Percentiles rank a stretch among this genome's conserved stretches.
Conservation (phyloP, 2,888 invertebrate species). For the Acleris cristana region DNA sequence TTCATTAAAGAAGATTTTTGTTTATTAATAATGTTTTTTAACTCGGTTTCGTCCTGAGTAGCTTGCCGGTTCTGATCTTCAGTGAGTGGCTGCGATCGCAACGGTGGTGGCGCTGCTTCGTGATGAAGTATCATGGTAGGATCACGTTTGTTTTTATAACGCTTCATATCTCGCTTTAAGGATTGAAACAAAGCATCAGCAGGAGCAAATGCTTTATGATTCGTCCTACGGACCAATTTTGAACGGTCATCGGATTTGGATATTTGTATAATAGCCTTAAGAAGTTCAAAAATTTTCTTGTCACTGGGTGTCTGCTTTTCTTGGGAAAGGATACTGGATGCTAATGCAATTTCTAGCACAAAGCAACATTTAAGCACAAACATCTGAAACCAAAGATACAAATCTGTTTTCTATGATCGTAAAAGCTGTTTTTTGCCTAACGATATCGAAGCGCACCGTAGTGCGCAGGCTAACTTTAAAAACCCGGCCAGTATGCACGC, state of each 20-base stretch:
- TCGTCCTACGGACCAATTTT: neutral
- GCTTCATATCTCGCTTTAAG: neutral
- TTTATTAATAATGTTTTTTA: constrained; percentile 12
- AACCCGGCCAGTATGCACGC: too few species aligned
- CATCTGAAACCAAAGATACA: constrained; percentile 16
- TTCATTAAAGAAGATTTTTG: constrained; percentile 54
- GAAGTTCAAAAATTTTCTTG: too few species aligned
- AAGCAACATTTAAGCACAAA: constrained; percentile 6
- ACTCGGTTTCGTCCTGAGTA: constrained; percentile 53
- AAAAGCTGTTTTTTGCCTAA: too few species aligned
- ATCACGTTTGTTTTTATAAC: neutral
- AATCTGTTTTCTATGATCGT: too few species aligned
- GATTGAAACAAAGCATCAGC: constrained; percentile 2
- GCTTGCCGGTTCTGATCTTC: neutral
- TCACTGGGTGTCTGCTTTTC: neutral
- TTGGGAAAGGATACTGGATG: constrained; percentile 12
- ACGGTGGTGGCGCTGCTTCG: neutral
- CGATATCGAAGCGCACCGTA: too few species aligned
- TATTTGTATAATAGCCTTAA: neutral
- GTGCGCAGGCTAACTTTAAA: too few species aligned
- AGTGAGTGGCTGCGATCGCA: neutral
- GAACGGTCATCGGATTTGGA: neutral
- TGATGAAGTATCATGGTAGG: neutral
- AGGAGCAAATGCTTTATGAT: neutral
- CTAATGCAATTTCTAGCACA: constrained; percentile 10